A percentile compares a stretch with the other conserved stretches of the same genome.
Conservation (phyloP, 2,797 vertebrate genomes). For the Somateria mollissima region DNA sequence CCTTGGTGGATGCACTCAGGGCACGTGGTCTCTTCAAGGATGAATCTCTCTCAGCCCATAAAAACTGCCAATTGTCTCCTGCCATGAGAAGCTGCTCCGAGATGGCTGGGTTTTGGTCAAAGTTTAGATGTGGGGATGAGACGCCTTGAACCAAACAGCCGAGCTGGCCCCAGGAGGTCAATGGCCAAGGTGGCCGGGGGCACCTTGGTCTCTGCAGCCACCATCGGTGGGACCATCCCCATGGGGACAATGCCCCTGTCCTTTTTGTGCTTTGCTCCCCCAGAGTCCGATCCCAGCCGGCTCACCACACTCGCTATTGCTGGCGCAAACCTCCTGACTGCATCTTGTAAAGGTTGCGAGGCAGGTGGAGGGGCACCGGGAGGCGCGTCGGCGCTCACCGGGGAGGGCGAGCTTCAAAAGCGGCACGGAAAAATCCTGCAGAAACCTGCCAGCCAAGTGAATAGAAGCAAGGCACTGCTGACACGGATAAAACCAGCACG, state of each 20-base stretch:
- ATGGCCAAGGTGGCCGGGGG: neutral
- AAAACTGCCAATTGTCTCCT: neutral
- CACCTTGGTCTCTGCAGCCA: neutral
- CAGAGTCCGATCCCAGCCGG: neutral
- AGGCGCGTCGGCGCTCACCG: neutral
- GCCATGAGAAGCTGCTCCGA: neutral
- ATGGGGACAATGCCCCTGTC: neutral
- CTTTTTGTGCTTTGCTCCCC: neutral
- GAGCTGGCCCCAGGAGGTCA: fast-evolving
- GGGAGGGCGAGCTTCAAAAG: conserved; percentile 53
- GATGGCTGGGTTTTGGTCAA: neutral
- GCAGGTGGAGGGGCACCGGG: conserved; percentile 37
- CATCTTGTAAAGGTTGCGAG: conserved; percentile 15
- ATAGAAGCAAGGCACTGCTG: conserved; percentile 6
- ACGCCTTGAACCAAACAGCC: neutral
- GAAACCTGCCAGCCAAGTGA: conserved; percentile 7
- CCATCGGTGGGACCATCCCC: neutral
- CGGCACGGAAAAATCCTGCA: neutral
- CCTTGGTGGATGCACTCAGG: neutral
- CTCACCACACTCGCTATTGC: neutral
- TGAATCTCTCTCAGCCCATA: neutral
- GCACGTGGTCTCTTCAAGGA: neutral
- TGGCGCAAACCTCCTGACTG: neutral
- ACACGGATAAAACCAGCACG: neutral
- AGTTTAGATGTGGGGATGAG: neutral